Evolutionary conservation across 2,797 vertebrate species (phyloP), one percentile per base, ranked within the genome.

Genomic region (Enteromius mattozi): DNA sequence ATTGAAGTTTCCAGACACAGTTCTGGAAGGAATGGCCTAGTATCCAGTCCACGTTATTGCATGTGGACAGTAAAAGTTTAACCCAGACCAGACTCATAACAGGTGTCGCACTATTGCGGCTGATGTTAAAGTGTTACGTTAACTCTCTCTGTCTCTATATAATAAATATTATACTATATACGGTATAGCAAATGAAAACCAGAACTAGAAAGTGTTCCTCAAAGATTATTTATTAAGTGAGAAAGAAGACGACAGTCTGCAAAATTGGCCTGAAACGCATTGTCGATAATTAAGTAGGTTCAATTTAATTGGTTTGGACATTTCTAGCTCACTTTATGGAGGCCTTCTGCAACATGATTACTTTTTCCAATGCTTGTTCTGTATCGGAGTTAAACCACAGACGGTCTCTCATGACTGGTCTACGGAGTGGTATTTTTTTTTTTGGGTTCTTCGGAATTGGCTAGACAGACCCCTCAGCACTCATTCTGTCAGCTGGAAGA

Each of bases 1-100:
- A 89, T 85, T 92, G 85, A 89, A 90, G 89, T 95, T 94, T 95
- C 90, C 92, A 87, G 82, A 71, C 86, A 74, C 91, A 87, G 83
- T 14, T 63, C 56, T 54, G 45, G 61, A 80, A 68, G 70, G 47
- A 49, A 35, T 19, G 40, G 77, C 59, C 37, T 45, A 45, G n/a
- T 30, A 54, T 56, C 56, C 59, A 75, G 40, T 80, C 45, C 54
- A 63, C 33, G n/a, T 47, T 24, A 6, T 59, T 81, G 78, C 61
- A 56, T 76, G 65, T 69, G 71, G 65, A 76, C 71, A 45, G 37
- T 85, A 47, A 59, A 81, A 61, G 42, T 45, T 1, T 10, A 54
- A 45, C 80, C n/a, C 54, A 79, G 75, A 45, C 45, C 63, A 51
- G 63, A 68, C 45, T 54, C 63, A 35, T n/a, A 68, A 68, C 78